Evolutionary conservation across 2,113 vertebrate species (phyloP), one percentile per base, ranked within the genome.

Genomic region (Ailuropoda melanoleuca): DNA sequence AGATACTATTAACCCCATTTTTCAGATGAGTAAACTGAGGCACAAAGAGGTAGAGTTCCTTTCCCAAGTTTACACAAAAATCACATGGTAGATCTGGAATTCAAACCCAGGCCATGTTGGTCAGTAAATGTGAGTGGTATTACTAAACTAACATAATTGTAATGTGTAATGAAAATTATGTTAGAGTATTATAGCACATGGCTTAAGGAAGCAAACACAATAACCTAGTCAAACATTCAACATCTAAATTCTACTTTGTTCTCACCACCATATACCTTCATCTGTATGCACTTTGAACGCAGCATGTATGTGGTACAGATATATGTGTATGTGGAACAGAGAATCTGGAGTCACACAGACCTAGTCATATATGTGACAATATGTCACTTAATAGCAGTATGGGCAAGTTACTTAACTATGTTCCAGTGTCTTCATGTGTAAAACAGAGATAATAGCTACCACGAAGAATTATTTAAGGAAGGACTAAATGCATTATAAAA

Each of bases 1-100:
- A 93, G 15, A 64, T 43, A 86, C 13, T n/a, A 48, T 23, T 81
- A 85, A 83, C 6, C 46, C 55, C 31, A 84, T 43, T 96, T 90
- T 93, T 75, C 37, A 64, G 12, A 82, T 75, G 15, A 90, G 50
- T 50, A 97, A 88, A 93, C 50, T 43, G 31, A 90, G n/a, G 11
- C 24, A 88, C n/a, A 89, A 26, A 83, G 48, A 83, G 58, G 68
- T 3, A 60, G 12, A 78, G 31, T 62, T 86, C n/a, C 26, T 70
- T 94, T 90, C 26, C 55, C 23, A 68, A 87, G n/a, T 85, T 96
- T 77, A 96, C n/a, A 90, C 10, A 94, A 94, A 78, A 37, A 68
- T 19, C 37, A 29, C 26, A 74, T 31, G n/a, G 11, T 8, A 92
- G n/a, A 77, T 9, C 19, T 93, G 6, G 43, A 96, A 96, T 68